Evolutionary conservation across 2,113 vertebrate species (phyloP).

Genomic region (Papio anubis): DNA sequence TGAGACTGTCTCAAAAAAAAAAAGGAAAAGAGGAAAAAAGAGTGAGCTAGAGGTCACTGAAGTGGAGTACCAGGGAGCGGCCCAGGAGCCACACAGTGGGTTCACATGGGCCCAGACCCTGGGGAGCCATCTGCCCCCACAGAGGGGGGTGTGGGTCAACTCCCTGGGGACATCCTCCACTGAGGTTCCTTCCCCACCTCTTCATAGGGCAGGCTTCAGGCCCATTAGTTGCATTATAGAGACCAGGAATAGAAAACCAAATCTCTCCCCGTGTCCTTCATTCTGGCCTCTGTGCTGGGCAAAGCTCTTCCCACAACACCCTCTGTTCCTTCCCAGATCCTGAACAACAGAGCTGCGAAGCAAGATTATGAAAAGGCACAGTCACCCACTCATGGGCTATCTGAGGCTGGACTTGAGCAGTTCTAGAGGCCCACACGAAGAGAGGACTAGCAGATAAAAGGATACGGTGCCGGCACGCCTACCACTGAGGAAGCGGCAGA

Average conservation of each 20-base stretch:
- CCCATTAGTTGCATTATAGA: neutral
- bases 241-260: neutral
- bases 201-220: neutral
- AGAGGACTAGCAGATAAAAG: neutral
- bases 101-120: neutral
- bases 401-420: neutral
- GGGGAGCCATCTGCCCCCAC: neutral
- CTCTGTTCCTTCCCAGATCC: neutral
- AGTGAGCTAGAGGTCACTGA: neutral
- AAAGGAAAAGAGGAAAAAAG: no score
- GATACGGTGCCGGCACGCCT: no score
- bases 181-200: neutral
- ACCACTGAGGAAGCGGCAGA: neutral
- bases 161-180: neutral
- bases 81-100: neutral
- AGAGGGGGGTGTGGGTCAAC: fast-evolving
- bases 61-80: neutral
- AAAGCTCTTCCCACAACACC: neutral
- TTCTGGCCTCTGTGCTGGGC: neutral
- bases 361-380: neutral
- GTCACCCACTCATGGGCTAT: no score
- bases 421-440: neutral
- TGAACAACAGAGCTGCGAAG: neutral
- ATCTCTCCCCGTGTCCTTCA: neutral
- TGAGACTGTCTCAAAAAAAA: no score